These are phyloP conservation scores for Hoplodrina ambigua DNA, from an alignment of 2,888 invertebrate genomes.

Conservation along the genomic window DNA sequence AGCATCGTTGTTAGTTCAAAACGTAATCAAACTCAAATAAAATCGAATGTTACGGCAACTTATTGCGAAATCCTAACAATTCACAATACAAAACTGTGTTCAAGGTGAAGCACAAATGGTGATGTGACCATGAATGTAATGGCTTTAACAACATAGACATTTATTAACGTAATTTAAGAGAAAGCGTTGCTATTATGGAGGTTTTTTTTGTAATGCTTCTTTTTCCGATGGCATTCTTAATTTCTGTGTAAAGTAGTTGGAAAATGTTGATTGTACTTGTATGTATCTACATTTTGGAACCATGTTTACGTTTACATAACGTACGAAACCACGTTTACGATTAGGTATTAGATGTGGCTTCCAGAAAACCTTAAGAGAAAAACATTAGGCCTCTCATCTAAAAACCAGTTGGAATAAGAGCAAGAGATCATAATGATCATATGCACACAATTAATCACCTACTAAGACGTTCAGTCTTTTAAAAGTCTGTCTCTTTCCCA, in stretches of 20 bases:
- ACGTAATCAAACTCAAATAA: slow-evolving; percentile 16
- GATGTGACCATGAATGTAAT: slow-evolving; percentile 51
- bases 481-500: background rate
- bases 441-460: too few relatives aligned
- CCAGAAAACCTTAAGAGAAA: too few relatives aligned
- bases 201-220: background rate
- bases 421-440: too few relatives aligned
- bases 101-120: slow-evolving; percentile 48
- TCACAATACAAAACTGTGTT: slow-evolving; percentile 32
- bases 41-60: slow-evolving; percentile 31
- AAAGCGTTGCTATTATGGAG: slow-evolving; percentile 18
- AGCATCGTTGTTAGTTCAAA: slow-evolving; percentile 10
- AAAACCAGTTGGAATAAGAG: too few relatives aligned
- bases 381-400: too few relatives aligned
- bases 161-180: slow-evolving; percentile 25
- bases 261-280: too few relatives aligned
- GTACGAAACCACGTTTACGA: too few relatives aligned
- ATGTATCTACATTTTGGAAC: too few relatives aligned
- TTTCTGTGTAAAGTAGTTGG: background rate
- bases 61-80: slow-evolving; percentile 52
- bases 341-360: too few relatives aligned
- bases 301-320: too few relatives aligned
- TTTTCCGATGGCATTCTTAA: background rate
- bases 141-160: slow-evolving; percentile 23
- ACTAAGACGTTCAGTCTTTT: background rate